Evolutionary conservation across 1,140 invertebrate genomes (phyloP).

Genomic region (Drosophila bipectinata): DNA sequence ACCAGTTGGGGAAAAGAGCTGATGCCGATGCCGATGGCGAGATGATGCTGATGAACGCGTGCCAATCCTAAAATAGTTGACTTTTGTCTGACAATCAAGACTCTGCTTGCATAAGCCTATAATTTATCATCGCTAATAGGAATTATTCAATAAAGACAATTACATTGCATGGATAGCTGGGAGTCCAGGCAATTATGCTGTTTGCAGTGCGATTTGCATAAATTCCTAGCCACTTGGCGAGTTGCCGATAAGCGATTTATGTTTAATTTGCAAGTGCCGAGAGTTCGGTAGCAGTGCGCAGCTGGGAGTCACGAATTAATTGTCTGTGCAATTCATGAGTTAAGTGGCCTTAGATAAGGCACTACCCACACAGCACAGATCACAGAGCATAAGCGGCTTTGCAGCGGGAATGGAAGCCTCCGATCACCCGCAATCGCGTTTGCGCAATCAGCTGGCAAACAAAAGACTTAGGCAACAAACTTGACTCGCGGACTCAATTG

Average conservation of each 20-base stretch:
- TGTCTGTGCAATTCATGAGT: slow-evolving; percentile 40
- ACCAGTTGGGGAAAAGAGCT: slow-evolving; percentile 34
- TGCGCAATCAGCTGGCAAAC: slow-evolving; percentile 62
- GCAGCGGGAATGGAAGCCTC: slow-evolving; percentile 16
- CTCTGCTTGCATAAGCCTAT: slow-evolving; percentile 7
- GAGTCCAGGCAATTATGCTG: slow-evolving; percentile 38
- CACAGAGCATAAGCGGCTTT: slow-evolving; percentile 11
- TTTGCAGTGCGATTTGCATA: slow-evolving; percentile 32
- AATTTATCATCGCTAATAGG: slow-evolving; percentile 31
- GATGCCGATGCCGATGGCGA: too few relatives aligned
- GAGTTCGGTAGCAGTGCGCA: slow-evolving; percentile 57
- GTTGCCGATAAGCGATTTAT: slow-evolving; percentile 46
- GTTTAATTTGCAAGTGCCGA: slow-evolving; percentile 72
- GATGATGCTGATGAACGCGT: slow-evolving; percentile 30
- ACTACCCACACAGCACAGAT: slow-evolving; percentile 33
- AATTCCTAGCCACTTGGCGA: slow-evolving; percentile 12
- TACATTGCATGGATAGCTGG: not conserved
- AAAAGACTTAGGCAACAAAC: slow-evolving; percentile 80
- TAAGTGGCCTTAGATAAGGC: slow-evolving; percentile 55
- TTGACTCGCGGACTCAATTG: slow-evolving; percentile 70
- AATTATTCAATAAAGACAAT: slow-evolving; percentile 39
- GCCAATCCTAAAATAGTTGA: slow-evolving; percentile 37
- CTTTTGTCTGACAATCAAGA: slow-evolving; percentile 14
- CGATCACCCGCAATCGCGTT: slow-evolving; percentile 41
- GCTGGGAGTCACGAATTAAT: slow-evolving; percentile 54